These are phyloP conservation scores for Liasis olivaceus DNA, from an alignment of 2,797 vertebrate species.

Conservation along the genomic window DNA sequence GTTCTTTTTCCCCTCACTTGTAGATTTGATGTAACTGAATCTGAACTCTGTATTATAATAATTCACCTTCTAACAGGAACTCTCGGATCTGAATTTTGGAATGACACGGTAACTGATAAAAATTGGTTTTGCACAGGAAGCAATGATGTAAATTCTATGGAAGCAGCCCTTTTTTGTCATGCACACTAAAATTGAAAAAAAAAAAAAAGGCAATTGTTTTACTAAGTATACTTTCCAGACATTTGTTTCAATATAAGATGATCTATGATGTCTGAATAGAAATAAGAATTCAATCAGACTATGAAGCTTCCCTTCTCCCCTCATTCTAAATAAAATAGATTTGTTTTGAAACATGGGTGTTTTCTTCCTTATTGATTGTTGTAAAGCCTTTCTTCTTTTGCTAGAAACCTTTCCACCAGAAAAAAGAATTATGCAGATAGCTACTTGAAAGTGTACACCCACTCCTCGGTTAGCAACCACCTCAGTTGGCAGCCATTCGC, in stretches of 20 bases:
- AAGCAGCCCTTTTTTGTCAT: conserved; percentile 72
- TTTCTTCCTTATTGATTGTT: conserved; percentile 17
- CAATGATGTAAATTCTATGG: conserved; percentile 52
- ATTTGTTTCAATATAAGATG: conserved; percentile 34
- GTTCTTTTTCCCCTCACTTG: conserved; percentile 67
- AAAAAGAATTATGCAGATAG: conserved; percentile 45
- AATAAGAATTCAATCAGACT: conserved; percentile 53
- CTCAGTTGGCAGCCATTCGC: neutral
- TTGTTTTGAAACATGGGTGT: neutral
- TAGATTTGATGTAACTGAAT: conserved; percentile 81
- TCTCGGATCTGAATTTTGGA: conserved; percentile 77
- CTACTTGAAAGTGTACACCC: neutral
- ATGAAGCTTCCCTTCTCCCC: conserved; percentile 16
- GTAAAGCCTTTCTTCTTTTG: conserved; percentile 43
- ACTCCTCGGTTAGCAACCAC: neutral
- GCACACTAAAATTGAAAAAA: conserved; percentile 61
- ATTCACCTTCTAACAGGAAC: conserved; percentile 73
- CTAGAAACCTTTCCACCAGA: conserved; percentile 72
- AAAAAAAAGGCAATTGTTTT: conserved; percentile 14
- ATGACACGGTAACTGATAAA: conserved; percentile 73
- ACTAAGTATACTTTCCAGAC: conserved; percentile 44
- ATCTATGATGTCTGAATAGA: conserved; percentile 34
- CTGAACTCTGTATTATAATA: conserved; percentile 73
- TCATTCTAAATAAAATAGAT: conserved; percentile 33
- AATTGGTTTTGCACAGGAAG: conserved; percentile 50